Base-by-base conservation (phyloP, 2,888 invertebrate species). In the Cerastis leucographa region DNA sequence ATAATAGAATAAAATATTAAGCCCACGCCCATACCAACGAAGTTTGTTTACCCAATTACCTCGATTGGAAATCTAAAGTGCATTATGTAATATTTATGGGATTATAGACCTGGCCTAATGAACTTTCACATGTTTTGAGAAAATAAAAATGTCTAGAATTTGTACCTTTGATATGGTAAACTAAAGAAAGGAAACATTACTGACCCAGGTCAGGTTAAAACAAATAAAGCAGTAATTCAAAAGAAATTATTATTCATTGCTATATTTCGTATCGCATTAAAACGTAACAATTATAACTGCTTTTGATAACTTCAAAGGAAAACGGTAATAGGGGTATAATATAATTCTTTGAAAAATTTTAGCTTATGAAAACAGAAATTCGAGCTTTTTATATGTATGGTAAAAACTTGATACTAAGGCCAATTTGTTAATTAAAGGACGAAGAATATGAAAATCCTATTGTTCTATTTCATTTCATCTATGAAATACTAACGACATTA, bases 231-330 rank as follows among this genome's bases (percentile, higher is more conserved):
- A 70, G 35, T 14, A 61, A 67, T 74, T 77, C 19, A 29, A 62
- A 64, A 56, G 1, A 76, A 85, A 81, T 76, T 76, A 61, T 70
- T 83, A 12, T 68, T 54, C 42, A 42, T 81, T 42, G 68, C 70
- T 65, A 73, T 65, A 66, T 71, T 83, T 78, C 84, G 69, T 83
- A 78, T 67, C 74, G 72, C 84, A 74, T 78, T 83, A 83, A 86
- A 64, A 78, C 71, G 74, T 83, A 72, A 56, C 74, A 83, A 75
- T 73, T 71, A 66, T 71, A 71, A 61, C 46, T 64, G 66, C 59
- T 59, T 46, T 74, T 86, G 71, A 85, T 78, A 78, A 77, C 46
- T 85, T 85, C 46, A 82, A n/a, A 69, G 35, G 74, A 71, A 77
- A 74, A 7, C 9, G 19, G 42, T 83, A 51, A 71, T 65, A 59